phyloP scores from a whole-genome alignment of 2,797 vertebrate species.

The Gymnocypris eckloni region DNA sequence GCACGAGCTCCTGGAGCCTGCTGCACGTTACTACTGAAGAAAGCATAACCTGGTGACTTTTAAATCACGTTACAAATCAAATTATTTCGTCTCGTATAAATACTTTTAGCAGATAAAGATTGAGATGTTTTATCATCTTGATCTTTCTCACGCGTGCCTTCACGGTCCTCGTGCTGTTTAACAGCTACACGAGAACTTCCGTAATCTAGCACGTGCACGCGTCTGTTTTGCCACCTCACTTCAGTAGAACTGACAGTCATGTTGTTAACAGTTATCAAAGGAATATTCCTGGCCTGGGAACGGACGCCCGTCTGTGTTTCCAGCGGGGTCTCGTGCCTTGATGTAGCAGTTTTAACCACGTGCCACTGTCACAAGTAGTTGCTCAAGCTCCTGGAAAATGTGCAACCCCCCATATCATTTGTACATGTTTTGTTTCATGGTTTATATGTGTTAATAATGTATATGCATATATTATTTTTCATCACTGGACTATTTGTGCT shows the following conservation, averaged over 20 bases:
- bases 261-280: constrained; percentile 35
- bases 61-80: neutral
- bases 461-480: too few relatives aligned
- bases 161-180: neutral
- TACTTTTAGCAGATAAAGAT: too few relatives aligned
- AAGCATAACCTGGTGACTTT: neutral
- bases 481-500: too few relatives aligned
- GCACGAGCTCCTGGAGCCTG: neutral
- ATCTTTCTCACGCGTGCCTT: constrained; percentile 31
- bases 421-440: neutral
- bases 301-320: neutral
- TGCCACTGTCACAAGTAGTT: constrained; percentile 40
- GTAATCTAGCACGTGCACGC: constrained; percentile 46
- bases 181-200: constrained; percentile 6
- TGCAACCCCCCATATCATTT: too few relatives aligned
- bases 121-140: neutral
- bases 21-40: neutral
- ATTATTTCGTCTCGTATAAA: neutral
- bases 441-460: neutral
- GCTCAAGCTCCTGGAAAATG: constrained; percentile 39
- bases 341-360: constrained; percentile 48
- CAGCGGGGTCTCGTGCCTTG: constrained; percentile 18
- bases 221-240: neutral
- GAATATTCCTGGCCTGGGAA: constrained; percentile 1
- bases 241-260: neutral